Evolutionary conservation across 2,797 vertebrate genomes (phyloP).

Genomic region (Macrochelys suwanniensis): DNA sequence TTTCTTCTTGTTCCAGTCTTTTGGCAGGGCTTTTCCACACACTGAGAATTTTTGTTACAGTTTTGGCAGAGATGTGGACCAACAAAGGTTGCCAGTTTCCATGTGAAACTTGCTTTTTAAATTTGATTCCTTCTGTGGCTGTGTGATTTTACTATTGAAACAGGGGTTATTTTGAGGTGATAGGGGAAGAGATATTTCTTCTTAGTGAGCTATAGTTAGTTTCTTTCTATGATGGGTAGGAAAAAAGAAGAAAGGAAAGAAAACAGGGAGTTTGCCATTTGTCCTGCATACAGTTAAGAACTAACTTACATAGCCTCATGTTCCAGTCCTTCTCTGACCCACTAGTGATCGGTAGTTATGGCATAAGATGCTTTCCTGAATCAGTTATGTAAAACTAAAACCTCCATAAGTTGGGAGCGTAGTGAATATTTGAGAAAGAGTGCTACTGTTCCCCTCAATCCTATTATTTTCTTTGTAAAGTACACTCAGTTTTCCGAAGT

Average conservation of each 20-base stretch:
- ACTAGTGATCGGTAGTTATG: slow-evolving; percentile 35
- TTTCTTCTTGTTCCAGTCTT: background rate
- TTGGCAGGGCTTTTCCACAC: background rate
- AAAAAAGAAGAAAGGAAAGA: background rate
- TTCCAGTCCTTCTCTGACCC: background rate
- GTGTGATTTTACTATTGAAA: background rate
- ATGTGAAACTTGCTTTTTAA: background rate
- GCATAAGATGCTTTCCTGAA: background rate
- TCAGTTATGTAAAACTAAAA: background rate
- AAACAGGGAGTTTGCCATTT: background rate
- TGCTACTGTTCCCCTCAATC: slow-evolving; percentile 49
- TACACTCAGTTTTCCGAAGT: background rate
- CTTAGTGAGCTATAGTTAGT: background rate
- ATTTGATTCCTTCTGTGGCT: background rate
- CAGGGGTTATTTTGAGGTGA: background rate
- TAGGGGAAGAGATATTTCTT: background rate
- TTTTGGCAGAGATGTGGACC: background rate
- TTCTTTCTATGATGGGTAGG: background rate
- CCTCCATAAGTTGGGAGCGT: background rate
- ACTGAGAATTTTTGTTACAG: background rate
- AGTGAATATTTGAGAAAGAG: slow-evolving; percentile 38
- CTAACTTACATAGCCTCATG: background rate
- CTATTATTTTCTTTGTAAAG: slow-evolving; percentile 41
- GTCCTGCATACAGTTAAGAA: background rate
- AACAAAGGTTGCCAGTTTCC: background rate